Evolutionary conservation across 2,888 invertebrate genomes (phyloP), one percentile per base, ranked within the genome.

Genomic region (Bhutanitis thaidina): DNA sequence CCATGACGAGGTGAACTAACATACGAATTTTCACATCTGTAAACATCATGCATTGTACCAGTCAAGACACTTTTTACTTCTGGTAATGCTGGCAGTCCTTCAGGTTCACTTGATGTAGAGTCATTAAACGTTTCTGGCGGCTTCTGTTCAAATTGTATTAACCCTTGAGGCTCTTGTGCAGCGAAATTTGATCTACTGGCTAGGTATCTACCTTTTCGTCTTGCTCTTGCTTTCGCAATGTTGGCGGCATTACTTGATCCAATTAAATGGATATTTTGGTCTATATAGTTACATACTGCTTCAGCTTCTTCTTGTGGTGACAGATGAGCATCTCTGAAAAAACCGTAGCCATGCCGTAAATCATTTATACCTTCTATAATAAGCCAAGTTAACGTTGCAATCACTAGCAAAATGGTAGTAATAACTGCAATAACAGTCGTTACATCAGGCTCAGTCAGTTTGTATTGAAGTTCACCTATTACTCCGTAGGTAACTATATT

Each of bases 401-500:
- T 36, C 1, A 83, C 79, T 1, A 89, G 68, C 1, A 69, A 55
- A 3, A 80, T 41, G 7, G 86, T 84, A 25, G 84, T 80, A 3
- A 82, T 51, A 1, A 81, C 67, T 36, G 87, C 80, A 27, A 85
- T 47, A 0, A 71, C 63, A 5, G 86, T 85, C 0, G 76, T 76
- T 2, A 68, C 59, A 44, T 86, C 81, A 1, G 82, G 82, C 1
- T 74, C 69, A 0, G 69, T 61, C 12, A 81, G 45, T 43, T 74
- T 71, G 49, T 78, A 70, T 34, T 73, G 71, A 29, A 78, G 61
- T 60, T 73, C 71, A 1, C 86, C 87, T 7, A 84, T 32, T 1
- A 88, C 77, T n/a, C 86, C 88, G 46, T 86, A 88, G 0, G 87
- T 88, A 9, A 88, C 74, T 12, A 87, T 67, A 55, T 88, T 89